A percentile compares a stretch with the other conserved stretches of the same genome.
phyloP scores from a whole-genome alignment of 23 tunicate species.

The Aplidium turbinatum region DNA sequence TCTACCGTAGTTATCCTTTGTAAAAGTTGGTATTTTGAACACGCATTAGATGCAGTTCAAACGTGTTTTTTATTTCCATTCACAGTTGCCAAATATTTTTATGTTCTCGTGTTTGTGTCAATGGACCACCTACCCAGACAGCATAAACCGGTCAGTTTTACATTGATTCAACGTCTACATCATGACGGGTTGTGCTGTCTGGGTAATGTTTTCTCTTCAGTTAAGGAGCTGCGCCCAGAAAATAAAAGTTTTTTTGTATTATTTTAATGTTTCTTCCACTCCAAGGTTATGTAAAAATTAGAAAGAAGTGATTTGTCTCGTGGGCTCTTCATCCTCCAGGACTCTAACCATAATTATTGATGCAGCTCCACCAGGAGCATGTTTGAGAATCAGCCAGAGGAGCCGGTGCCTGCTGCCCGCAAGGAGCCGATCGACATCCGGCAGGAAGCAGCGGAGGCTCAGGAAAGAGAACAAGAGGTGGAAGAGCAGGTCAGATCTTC shows the following conservation, averaged over 20 bases:
- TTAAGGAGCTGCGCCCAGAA: too few relatives aligned
- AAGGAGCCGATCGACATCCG: constrained; percentile 79
- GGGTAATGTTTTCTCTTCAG: too few relatives aligned
- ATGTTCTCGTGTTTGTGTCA: neutral
- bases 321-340: too few relatives aligned
- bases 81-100: neutral
- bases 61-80: neutral
- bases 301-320: too few relatives aligned
- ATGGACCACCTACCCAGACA: neutral
- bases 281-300: too few relatives aligned
- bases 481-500: constrained; percentile 10
- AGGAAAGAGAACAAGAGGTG: constrained; percentile 63
- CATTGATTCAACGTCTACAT: neutral
- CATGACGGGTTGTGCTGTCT: neutral
- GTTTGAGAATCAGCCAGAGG: constrained; percentile 45
- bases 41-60: too few relatives aligned
- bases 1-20: too few relatives aligned
- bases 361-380: constrained; percentile 51
- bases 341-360: too few relatives aligned
- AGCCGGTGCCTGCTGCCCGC: constrained; percentile 22
- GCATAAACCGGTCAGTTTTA: neutral
- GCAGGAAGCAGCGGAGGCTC: constrained; percentile 58
- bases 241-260: too few relatives aligned
- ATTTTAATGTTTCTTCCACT: too few relatives aligned
- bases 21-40: too few relatives aligned